Evolutionary conservation across 2,888 invertebrate genomes (phyloP), one percentile per base, ranked within the genome.

Genomic region (Pseudococcus jackbeardsleyi): DNA sequence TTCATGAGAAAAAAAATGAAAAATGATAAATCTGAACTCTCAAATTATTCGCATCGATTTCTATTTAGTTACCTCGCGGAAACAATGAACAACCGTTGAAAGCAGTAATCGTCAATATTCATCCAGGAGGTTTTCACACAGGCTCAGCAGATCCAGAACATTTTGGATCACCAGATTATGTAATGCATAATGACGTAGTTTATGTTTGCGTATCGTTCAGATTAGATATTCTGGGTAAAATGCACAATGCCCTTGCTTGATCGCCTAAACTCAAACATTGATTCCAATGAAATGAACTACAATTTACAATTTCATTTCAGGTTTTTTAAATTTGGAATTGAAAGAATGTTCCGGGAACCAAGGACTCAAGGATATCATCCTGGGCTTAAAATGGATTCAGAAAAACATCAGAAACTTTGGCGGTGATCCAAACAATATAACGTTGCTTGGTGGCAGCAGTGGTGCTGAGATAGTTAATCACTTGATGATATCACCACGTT

Each of bases 91-190:
- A 50, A 0, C 15, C 50, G 6, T 72, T 59, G 42, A 86, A 86
- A 42, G 48, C 86, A 15, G 86, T 86, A 50, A 72, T 86, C 0
- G 77, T 86, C 2, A n/a, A 33, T 15, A 86, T 86, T 33, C 86
- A 86, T 48, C 68, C 68, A 17, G 86, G 86, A n/a, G n/a, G n/a
- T 17, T n/a, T n/a, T n/a, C 6, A n/a, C 8, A 33, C 12, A 6
- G 85, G 85, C 17, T 59, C 85, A 6, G 33, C 59, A 17, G 26
- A 22, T 33, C 64, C 85, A 8, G n/a, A 11, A 26, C 7, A 33
- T 33, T 64, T 26, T 33, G 85, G 85, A 15, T n/a, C 59, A 4
- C 85, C 85, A 4, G 64, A 85, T 33, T 64, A 17, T n/a, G 17
- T 85, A 3, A 54, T 85, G 17, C 85, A 85, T 33, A 22, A 85